Conservation (phyloP, 2,797 vertebrate species). For the Pangasius sanitwongsei region DNA sequence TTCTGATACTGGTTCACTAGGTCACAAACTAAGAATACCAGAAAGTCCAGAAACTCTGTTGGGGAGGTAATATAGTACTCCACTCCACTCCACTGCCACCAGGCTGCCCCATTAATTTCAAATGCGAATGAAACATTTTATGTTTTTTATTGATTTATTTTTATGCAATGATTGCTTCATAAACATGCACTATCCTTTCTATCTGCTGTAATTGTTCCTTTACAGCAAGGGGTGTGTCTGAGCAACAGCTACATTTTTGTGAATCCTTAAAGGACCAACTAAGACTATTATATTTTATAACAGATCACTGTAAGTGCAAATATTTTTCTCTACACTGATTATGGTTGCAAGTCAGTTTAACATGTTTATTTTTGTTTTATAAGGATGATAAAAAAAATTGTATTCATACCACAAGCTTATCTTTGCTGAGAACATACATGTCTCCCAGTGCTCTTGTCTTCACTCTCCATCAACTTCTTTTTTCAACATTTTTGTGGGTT, state of each 20-base stretch:
- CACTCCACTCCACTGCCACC: background rate
- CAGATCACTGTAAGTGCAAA: background rate
- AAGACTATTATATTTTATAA: background rate
- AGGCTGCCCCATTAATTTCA: no score
- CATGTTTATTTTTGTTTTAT: background rate
- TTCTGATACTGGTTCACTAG: no score
- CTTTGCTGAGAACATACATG: background rate
- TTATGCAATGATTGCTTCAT: background rate
- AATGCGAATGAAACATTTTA: no score
- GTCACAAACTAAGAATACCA: no score
- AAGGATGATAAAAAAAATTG: background rate
- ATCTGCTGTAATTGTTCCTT: background rate
- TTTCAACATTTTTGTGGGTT: background rate
- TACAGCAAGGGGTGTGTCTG: background rate
- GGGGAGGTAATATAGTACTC: no score
- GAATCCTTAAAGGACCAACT: background rate
- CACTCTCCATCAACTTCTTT: background rate
- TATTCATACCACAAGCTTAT: constrained; percentile 14
- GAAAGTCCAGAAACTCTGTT: no score
- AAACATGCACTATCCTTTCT: background rate
- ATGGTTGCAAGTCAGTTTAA: background rate
- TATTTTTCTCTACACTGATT: background rate
- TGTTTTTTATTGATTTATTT: no score
- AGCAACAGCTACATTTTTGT: background rate
- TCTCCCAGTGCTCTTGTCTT: constrained; percentile 3